Evolutionary conservation across 2,797 vertebrate species (phyloP).

Genomic region (Ficedula albicollis): DNA sequence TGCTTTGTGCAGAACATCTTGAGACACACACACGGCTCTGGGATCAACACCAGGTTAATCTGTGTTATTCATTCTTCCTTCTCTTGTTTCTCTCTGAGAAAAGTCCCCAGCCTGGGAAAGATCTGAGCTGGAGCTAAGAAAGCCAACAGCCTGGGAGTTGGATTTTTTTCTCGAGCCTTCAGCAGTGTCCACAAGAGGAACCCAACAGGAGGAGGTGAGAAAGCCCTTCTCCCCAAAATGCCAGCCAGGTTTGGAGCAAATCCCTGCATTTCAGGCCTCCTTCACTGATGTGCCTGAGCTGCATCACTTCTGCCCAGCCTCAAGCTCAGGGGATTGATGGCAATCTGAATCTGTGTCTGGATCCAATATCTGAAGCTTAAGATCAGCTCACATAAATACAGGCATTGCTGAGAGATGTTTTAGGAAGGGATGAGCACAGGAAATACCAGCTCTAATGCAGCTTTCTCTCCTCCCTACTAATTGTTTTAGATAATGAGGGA

Average conservation of each 20-base stretch:
- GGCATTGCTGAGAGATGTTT: not conserved
- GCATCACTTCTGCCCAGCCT: not conserved
- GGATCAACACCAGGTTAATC: too few species aligned
- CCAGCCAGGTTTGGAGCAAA: not conserved
- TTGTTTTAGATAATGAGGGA: constrained; percentile 43
- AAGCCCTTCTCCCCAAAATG: not conserved
- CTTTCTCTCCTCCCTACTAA: constrained; percentile 7
- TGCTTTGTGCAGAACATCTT: too few species aligned
- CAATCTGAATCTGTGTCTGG: not conserved
- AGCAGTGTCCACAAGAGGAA: not conserved
- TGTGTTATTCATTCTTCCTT: too few species aligned
- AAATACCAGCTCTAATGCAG: constrained; percentile 25
- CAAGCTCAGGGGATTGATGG: not conserved
- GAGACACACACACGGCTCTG: too few species aligned
- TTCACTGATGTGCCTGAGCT: not conserved
- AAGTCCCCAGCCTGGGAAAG: too few species aligned
- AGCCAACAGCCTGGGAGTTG: too few species aligned
- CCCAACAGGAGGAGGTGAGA: not conserved
- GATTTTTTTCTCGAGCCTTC: too few species aligned
- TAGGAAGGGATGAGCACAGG: not conserved
- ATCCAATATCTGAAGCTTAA: not conserved
- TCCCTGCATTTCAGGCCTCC: not conserved
- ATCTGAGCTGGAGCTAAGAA: too few species aligned
- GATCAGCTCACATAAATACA: not conserved
- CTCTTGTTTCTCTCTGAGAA: too few species aligned